Evolutionary conservation across 2,797 vertebrate genomes (phyloP).

Genomic region (Acanthis flammea): DNA sequence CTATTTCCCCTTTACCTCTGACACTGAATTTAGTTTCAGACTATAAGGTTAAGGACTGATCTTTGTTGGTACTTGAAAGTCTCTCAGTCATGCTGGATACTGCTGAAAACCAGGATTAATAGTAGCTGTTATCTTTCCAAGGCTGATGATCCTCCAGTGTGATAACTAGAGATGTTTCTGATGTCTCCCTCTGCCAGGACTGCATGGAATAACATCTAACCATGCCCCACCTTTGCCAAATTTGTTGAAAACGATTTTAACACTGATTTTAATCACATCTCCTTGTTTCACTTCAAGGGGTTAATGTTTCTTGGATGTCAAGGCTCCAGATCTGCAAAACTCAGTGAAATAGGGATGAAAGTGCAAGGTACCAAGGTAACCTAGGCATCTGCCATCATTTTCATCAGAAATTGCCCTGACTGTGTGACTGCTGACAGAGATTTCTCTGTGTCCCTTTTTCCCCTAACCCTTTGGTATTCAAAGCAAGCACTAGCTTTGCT

Average conservation of each 20-base stretch:
- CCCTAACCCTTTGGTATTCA: conserved; percentile 29
- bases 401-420: conserved; percentile 15
- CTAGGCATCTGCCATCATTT: neutral
- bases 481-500: conserved; percentile 28
- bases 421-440: conserved; percentile 46
- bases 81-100: neutral
- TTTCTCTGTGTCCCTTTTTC: conserved; percentile 30
- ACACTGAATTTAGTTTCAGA: neutral
- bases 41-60: neutral
- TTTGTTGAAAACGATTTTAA: neutral
- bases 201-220: neutral
- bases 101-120: neutral
- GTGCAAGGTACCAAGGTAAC: neutral
- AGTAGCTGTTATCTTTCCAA: neutral
- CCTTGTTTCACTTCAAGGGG: neutral
- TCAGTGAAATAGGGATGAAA: neutral
- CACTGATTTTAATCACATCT: neutral
- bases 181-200: conserved; percentile 19
- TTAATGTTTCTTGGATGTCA: neutral
- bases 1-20: neutral
- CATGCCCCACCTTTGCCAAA: neutral
- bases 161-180: neutral
- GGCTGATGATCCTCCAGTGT: neutral
- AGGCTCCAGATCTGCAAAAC: neutral
- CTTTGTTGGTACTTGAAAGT: neutral